Evolutionary conservation across 2,888 invertebrate species (phyloP).

Genomic region (Mythimna vitellina): DNA sequence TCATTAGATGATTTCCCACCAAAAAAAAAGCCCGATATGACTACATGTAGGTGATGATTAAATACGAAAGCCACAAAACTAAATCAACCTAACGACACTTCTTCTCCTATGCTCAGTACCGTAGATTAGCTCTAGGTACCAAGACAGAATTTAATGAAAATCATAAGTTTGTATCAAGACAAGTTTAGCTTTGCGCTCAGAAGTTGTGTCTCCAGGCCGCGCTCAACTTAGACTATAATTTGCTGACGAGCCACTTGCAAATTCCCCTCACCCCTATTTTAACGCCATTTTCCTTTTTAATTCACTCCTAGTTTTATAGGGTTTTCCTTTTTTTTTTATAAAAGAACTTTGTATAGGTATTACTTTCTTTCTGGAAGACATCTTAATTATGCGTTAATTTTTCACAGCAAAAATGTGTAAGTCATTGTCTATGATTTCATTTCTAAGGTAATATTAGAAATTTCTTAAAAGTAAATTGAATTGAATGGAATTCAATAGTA

Average conservation of each 20-base stretch:
- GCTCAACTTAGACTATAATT: conserved; percentile 82
- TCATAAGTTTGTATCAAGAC: conserved; percentile 82
- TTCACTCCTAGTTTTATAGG: conserved; percentile 56
- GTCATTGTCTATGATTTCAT: too few relatives aligned
- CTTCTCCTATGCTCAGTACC: not conserved
- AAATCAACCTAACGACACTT: not conserved
- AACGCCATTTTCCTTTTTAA: conserved; percentile 68
- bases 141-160: conserved; percentile 82
- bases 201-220: conserved; percentile 78
- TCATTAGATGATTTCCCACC: too few relatives aligned
- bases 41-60: not conserved
- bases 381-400: conserved; percentile 18
- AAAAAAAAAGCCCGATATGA: too few relatives aligned
- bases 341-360: conserved; percentile 18
- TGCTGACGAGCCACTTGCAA: conserved; percentile 84
- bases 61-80: not conserved
- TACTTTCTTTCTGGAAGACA: conserved; percentile 39
- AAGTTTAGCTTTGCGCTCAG: conserved; percentile 77
- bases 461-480: not conserved
- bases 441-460: not conserved
- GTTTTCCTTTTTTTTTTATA: conserved; percentile 26
- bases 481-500: too few relatives aligned
- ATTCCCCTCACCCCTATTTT: conserved; percentile 74
- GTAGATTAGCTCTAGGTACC: conserved; percentile 52
- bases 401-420: not conserved